Evolutionary conservation across 2,797 vertebrate genomes (phyloP).

Genomic region (Aldrovandia affinis): DNA sequence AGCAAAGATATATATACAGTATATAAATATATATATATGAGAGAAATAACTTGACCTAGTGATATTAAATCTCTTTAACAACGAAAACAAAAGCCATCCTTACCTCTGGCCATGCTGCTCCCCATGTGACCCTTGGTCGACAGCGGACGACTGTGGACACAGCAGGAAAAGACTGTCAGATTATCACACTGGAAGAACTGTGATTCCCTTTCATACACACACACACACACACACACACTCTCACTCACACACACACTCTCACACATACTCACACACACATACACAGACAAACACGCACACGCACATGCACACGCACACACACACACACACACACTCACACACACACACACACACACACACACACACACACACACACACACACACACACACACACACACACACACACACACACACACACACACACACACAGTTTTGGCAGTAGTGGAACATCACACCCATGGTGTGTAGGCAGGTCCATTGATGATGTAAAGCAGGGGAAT

Average conservation of each 20-base stretch:
- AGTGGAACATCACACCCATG: too few relatives aligned
- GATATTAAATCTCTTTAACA: too few relatives aligned
- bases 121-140: conserved; percentile 92
- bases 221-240: not conserved
- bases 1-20: too few relatives aligned
- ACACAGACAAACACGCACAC: not conserved
- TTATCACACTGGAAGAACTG: not conserved
- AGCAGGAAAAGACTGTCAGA: not conserved
- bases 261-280: too few relatives aligned
- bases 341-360: not conserved
- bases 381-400: not conserved
- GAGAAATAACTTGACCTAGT: too few relatives aligned
- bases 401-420: too few relatives aligned
- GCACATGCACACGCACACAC: not conserved
- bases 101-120: conserved; percentile 89
- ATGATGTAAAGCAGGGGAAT: too few relatives aligned
- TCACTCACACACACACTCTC: not conserved
- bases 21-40: too few relatives aligned
- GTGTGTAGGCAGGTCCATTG: too few relatives aligned
- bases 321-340: conserved; percentile 38
- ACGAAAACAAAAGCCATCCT: conserved; percentile 53
- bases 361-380: not conserved
- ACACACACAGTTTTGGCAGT: too few relatives aligned
- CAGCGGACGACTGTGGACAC: conserved; percentile 80
- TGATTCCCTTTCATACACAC: too few relatives aligned